Evolutionary conservation across 2,797 vertebrate genomes (phyloP).

Genomic region (Propithecus deckenii): DNA sequence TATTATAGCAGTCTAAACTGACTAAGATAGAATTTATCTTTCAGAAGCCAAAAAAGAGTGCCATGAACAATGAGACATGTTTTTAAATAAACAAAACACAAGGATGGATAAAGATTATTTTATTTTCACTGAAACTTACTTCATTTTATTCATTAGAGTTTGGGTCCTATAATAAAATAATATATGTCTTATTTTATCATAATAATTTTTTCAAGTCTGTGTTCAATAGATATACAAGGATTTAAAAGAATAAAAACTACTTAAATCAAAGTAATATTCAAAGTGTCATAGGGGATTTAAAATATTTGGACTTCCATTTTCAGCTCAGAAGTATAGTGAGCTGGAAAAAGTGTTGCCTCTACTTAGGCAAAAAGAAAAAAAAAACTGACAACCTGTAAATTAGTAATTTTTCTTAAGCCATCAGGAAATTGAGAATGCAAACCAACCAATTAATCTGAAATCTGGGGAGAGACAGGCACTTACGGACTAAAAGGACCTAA

Average conservation of each 20-base stretch:
- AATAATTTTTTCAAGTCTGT: background rate
- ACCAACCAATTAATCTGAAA: background rate
- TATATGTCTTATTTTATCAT: background rate
- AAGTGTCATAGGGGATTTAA: background rate
- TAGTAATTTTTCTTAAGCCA: background rate
- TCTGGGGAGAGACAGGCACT: too few relatives aligned
- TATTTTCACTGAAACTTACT: background rate
- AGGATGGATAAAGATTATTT: background rate
- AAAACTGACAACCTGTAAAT: background rate
- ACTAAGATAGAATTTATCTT: background rate
- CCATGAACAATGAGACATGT: background rate
- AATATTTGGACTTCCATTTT: background rate
- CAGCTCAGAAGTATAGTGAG: background rate
- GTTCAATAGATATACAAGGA: background rate
- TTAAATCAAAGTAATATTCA: background rate
- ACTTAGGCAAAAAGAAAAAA: background rate
- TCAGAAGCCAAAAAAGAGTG: background rate
- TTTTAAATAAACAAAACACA: background rate
- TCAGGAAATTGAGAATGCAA: background rate
- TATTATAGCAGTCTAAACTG: background rate
- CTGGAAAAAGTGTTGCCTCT: background rate
- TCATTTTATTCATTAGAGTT: background rate
- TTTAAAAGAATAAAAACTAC: background rate
- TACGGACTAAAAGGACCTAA: fast-evolving
- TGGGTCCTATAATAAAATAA: background rate